These are phyloP conservation scores for Myotis findleyi DNA, from an alignment of 2,797 vertebrate species.

Conservation along the genomic window DNA sequence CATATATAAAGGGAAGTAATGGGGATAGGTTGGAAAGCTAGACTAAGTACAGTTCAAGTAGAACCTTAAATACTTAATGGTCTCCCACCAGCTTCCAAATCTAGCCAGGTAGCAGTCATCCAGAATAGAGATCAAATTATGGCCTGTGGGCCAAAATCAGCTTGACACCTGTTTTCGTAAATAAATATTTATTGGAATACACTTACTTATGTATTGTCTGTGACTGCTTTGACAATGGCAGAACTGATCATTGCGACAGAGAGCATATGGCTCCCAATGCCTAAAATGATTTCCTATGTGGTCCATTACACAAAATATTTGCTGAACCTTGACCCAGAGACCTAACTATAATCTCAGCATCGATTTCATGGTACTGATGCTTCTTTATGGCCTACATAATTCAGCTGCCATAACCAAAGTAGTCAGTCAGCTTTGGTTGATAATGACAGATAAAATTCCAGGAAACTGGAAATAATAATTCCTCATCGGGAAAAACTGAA, in stretches of 20 bases:
- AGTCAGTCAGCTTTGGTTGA: background rate
- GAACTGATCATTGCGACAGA: background rate
- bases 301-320: background rate
- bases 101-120: background rate
- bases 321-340: background rate
- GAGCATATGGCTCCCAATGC: background rate
- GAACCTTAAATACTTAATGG: background rate
- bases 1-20: background rate
- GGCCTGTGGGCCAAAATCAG: background rate
- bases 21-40: background rate
- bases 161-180: background rate
- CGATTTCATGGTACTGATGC: background rate
- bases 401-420: background rate
- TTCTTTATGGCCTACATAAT: background rate
- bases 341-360: background rate
- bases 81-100: background rate
- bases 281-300: background rate
- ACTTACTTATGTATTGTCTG: background rate
- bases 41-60: background rate
- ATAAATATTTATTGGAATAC: background rate
- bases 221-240: background rate
- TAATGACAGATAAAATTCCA: background rate
- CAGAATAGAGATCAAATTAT: background rate
- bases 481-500: background rate
- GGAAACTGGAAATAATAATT: constrained; percentile 21